These are phyloP conservation scores for Hirtodrosophila trivittata DNA, from an alignment of 2,888 invertebrate genomes.

Conservation along the genomic window DNA sequence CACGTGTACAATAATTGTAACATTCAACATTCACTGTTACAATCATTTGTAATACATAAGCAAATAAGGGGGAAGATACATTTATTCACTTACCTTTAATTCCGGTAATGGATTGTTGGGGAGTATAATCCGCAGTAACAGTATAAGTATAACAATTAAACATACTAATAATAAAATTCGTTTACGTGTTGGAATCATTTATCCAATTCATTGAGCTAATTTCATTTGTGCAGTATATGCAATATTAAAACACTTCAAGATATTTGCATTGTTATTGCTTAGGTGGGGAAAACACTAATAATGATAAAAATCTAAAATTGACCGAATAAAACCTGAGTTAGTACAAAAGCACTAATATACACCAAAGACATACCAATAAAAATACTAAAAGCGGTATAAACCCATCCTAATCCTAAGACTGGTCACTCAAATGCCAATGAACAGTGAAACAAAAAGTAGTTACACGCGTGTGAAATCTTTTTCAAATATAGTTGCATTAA, in stretches of 20 bases:
- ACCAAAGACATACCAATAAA: constrained; percentile 9
- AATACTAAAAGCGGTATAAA: not conserved
- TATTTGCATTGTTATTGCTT: not conserved
- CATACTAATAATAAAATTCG: constrained; percentile 61
- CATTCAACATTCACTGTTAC: too few species aligned
- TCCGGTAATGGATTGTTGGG: constrained; percentile 43
- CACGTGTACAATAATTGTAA: too few species aligned
- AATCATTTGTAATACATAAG: too few species aligned
- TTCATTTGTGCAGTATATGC: constrained; percentile 49
- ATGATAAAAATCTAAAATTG: constrained; percentile 10
- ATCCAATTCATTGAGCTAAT: constrained; percentile 30
- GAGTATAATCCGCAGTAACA: constrained; percentile 61
- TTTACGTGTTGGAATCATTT: constrained; percentile 78
- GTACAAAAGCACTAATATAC: constrained; percentile 14
- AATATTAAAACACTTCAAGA: constrained; percentile 21
- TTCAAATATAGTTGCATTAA: too few species aligned
- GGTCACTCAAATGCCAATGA: constrained; percentile 11
- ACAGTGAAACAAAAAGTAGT: too few species aligned
- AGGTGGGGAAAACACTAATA: not conserved
- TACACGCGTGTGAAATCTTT: too few species aligned
- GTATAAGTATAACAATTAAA: constrained; percentile 43
- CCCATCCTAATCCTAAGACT: constrained; percentile 1
- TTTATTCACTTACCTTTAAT: constrained; percentile 64
- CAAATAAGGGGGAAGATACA: too few species aligned
- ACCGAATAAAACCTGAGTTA: constrained; percentile 19